Evolutionary conservation across 1,140 invertebrate species (phyloP), one percentile per base, ranked within the genome.

Genomic region (Galendromus occidentalis): DNA sequence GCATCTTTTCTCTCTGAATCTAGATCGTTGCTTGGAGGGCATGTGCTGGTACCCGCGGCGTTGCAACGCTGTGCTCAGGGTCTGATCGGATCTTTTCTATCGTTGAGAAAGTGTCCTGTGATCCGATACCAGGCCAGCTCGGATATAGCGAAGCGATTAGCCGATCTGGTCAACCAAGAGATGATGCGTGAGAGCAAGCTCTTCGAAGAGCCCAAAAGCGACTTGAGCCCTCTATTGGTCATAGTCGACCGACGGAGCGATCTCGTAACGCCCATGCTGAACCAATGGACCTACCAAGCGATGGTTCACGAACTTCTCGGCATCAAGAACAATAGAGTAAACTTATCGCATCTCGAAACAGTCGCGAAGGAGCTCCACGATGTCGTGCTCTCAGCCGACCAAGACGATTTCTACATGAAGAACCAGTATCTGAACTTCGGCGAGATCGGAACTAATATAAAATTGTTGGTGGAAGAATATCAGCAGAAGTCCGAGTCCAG

Each of bases 241-340:
- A 86, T 98, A 69, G 72, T 98, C 14, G 93, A 97, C 74, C 80
- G 93, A 70, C 79, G 87, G 71, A 87, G 90, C 75, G 96, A 98
- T 80, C 86, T 91, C 0, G 84, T 98, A 0, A 97, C 96, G 1
- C 95, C 95, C 0, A 76, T 98, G 51, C 76, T 98, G n/a, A 96
- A 91, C 79, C 94, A 92, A 81, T 99, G 96, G 96, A 98, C 94
- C 0, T 99, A 99, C 77, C 94, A 99, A 77, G 94, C 94, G 7
- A 98, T 99, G 95, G 91, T 99, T 1, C 95, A 99, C 77, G 94
- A 99, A 79, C 76, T 98, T 47, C 76, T 99, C 28, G 86, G 85
- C 0, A 95, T 98, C 69, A 85, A 84, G 69, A 98, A 98, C 73
- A 97, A 98, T 78, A 81, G 92, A 67, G 91, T 98, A 2, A 89